phyloP scores from a whole-genome alignment of 92 coral and sea anemone species.

The Parazoanthus atlanticus region DNA sequence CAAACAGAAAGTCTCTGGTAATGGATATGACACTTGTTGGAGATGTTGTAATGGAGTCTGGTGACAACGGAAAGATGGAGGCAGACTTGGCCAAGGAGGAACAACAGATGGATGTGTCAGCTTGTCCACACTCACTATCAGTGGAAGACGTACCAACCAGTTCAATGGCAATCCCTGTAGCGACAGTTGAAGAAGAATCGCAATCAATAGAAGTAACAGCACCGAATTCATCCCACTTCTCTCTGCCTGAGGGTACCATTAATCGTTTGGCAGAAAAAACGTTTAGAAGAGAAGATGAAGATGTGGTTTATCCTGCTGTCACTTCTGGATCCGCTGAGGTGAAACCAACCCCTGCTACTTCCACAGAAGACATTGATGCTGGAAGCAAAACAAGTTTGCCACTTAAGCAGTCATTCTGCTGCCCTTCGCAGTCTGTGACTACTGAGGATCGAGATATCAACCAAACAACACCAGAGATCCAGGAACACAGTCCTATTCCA shows the following conservation, averaged over 20 bases:
- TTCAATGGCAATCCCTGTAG: neutral
- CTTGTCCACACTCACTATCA: neutral
- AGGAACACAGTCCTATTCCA: slow-evolving; percentile 1
- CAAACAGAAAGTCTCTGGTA: neutral
- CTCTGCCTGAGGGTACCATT: neutral
- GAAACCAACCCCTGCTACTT: neutral
- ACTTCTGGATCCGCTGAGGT: neutral
- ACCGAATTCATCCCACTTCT: neutral
- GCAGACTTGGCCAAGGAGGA: neutral
- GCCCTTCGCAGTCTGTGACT: neutral
- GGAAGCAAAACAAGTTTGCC: neutral
- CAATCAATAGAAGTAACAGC: neutral
- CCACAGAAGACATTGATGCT: neutral
- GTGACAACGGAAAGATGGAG: neutral
- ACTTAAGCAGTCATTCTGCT: neutral
- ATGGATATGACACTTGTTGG: neutral
- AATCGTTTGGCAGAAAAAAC: neutral
- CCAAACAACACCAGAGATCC: neutral
- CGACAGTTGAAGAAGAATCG: neutral
- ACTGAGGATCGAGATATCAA: neutral
- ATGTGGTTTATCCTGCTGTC: neutral
- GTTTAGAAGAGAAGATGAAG: neutral
- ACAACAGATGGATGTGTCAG: neutral
- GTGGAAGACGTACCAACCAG: neutral
- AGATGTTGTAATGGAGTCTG: neutral